Conservation (phyloP, 2,113 vertebrate genomes). For the Craseonycteris thonglongyai region DNA sequence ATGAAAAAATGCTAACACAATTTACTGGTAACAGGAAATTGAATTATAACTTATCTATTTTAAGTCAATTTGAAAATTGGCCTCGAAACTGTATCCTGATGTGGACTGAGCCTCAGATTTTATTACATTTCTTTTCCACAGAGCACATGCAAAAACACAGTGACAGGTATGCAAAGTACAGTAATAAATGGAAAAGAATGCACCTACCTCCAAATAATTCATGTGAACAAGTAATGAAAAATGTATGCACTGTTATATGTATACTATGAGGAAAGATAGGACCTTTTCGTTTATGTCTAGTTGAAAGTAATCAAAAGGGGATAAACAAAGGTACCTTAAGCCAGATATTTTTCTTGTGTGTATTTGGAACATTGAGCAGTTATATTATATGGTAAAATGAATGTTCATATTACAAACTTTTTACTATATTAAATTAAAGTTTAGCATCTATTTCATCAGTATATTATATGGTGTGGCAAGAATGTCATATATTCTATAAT, state of each 20-base stretch:
- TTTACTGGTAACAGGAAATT: slow-evolving; percentile 69
- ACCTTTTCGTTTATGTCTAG: background rate
- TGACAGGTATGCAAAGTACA: background rate
- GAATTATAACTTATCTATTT: slow-evolving; percentile 69
- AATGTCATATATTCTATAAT: slow-evolving; percentile 29
- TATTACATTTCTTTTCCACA: background rate
- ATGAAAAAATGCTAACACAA: slow-evolving; percentile 74
- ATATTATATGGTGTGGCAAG: slow-evolving; percentile 14
- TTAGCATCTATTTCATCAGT: slow-evolving; percentile 36
- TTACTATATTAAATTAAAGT: background rate
- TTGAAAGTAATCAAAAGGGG: slow-evolving; percentile 30
- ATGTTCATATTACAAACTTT: slow-evolving; percentile 37
- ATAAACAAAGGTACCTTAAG: slow-evolving; percentile 49
- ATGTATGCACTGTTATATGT: background rate
- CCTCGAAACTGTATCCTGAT: background rate
- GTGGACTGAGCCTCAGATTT: background rate
- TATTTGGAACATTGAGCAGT: slow-evolving; percentile 17
- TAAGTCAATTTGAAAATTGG: slow-evolving; percentile 54
- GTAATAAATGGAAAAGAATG: background rate
- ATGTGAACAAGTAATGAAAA: background rate
- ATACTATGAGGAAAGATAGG: background rate
- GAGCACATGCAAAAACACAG: background rate
- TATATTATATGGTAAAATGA: background rate
- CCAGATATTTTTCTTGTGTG: background rate
- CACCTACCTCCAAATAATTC: background rate